phyloP scores from a whole-genome alignment of 2,797 vertebrate genomes.

The Balearica regulorum region DNA sequence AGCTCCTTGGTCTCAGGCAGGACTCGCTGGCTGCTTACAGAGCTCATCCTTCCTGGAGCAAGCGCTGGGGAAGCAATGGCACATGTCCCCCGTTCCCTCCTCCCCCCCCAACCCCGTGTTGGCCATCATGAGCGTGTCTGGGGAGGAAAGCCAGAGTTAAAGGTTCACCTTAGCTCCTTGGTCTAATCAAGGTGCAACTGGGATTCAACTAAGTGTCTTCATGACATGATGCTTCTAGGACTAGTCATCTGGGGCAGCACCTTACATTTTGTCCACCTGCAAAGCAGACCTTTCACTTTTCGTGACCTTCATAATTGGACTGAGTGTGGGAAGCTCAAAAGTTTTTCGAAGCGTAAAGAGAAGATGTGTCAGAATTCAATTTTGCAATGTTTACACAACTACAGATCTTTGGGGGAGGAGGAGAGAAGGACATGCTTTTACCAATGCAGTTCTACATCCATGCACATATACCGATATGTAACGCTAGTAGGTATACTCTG shows the following conservation, averaged over 20 bases:
- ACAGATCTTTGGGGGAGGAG: neutral
- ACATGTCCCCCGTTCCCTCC: fast-evolving
- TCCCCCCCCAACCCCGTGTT: neutral
- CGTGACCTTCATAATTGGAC: neutral
- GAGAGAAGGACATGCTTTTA: neutral
- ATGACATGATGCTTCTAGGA: neutral
- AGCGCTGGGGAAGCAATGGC: fast-evolving
- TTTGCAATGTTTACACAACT: neutral
- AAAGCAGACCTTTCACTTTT: neutral
- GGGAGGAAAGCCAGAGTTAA: neutral
- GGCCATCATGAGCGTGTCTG: neutral
- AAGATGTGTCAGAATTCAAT: neutral
- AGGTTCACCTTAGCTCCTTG: neutral
- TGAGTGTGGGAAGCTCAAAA: neutral
- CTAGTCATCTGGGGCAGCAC: neutral
- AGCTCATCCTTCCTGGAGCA: neutral
- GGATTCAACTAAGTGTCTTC: neutral
- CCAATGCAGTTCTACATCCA: neutral
- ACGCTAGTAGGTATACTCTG: neutral
- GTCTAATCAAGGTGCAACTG: neutral
- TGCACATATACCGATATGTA: fast-evolving
- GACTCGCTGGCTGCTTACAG: neutral
- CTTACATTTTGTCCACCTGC: neutral
- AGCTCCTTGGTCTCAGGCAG: neutral
- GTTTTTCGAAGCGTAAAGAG: neutral